A percentile compares a stretch with the other conserved stretches of the same genome.
phyloP scores from a whole-genome alignment of 2,888 invertebrate species.

The Maniola hyperantus region DNA sequence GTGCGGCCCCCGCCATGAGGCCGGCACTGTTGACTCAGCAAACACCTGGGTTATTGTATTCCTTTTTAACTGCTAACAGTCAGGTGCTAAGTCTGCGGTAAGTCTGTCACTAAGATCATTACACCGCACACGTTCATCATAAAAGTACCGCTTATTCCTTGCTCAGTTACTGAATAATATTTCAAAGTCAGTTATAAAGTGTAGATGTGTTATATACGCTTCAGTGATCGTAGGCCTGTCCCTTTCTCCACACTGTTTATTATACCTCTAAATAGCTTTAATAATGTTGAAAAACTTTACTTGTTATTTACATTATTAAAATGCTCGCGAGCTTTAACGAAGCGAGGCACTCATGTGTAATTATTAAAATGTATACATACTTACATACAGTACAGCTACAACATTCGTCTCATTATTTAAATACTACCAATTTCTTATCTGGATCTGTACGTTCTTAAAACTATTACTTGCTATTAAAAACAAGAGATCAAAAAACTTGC shows the following conservation, averaged over 20 bases:
- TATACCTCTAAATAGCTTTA: conserved; percentile 6
- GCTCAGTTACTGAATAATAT: conserved; percentile 18
- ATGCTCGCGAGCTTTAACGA: not conserved
- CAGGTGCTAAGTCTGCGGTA: conserved; percentile 54
- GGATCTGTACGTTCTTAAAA: conserved; percentile 14
- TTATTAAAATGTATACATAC: conserved; percentile 1
- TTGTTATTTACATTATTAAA: conserved; percentile 14
- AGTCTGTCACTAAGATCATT: conserved; percentile 48
- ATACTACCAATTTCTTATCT: conserved; percentile 20
- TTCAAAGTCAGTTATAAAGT: conserved; percentile 7
- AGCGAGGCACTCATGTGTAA: not conserved
- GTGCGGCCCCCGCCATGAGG: conserved; percentile 60
- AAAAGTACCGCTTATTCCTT: conserved; percentile 26
- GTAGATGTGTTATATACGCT: conserved; percentile 32
- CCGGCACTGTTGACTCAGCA: conserved; percentile 63
- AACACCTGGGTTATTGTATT: conserved; percentile 65
- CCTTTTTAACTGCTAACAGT: conserved; percentile 57
- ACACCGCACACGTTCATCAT: conserved; percentile 21
- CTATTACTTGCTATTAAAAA: conserved; percentile 52
- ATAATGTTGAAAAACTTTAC: conserved; percentile 1
- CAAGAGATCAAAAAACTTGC: conserved; percentile 55
- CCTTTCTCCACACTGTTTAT: conserved; percentile 37
- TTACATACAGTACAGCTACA: not conserved
- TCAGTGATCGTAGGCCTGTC: conserved; percentile 32
- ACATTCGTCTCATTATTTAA: conserved; percentile 17